A percentile compares a stretch with the other conserved stretches of the same genome.
Conservation (phyloP, 2,113 vertebrate species). For the Fukomys damarensis region DNA sequence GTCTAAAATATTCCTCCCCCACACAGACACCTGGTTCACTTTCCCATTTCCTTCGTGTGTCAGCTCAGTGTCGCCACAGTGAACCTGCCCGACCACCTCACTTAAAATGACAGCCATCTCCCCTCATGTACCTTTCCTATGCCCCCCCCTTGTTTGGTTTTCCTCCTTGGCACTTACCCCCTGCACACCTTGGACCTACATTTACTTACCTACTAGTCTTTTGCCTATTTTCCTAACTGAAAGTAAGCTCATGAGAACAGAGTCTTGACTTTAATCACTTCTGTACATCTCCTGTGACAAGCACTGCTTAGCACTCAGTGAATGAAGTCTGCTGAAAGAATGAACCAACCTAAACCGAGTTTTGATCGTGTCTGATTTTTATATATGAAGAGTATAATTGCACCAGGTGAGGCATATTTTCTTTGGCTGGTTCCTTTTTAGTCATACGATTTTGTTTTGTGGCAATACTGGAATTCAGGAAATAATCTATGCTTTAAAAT, state of each 20-base stretch:
- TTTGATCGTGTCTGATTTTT: background rate
- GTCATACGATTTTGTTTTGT: background rate
- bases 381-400: background rate
- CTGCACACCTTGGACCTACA: background rate
- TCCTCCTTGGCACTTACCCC: background rate
- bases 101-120: background rate
- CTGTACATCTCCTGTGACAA: background rate
- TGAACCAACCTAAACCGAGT: background rate
- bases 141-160: background rate
- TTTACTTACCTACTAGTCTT: background rate
- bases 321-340: background rate
- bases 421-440: background rate
- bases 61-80: background rate
- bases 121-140: fast-evolving
- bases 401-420: background rate
- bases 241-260: background rate
- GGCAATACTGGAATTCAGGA: too few relatives aligned
- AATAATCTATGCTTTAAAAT: background rate
- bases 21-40: background rate
- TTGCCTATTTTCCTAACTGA: slow-evolving; percentile 2
- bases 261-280: background rate
- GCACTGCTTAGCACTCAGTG: background rate
- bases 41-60: background rate
- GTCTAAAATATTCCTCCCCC: background rate
- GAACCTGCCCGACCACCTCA: background rate